Evolutionary conservation across 2,797 vertebrate genomes (phyloP).

Genomic region (Botia almorhae): DNA sequence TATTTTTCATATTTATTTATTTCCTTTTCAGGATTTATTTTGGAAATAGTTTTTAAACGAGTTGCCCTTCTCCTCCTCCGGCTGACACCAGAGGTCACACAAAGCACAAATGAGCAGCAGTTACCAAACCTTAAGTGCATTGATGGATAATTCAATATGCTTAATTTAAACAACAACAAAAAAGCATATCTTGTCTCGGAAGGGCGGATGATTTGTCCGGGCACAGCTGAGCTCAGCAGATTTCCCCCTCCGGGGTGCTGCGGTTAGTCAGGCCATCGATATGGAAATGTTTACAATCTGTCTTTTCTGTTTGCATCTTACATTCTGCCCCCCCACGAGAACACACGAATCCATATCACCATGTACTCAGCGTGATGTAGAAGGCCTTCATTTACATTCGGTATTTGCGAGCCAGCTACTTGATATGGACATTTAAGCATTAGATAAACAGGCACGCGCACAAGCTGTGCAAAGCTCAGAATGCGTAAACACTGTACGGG

Average conservation of each 20-base stretch:
- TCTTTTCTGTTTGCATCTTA: slow-evolving; percentile 24
- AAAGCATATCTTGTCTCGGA: neutral
- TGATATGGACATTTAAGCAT: slow-evolving; percentile 33
- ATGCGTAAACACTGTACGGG: neutral
- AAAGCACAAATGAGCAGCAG: neutral
- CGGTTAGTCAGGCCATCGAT: slow-evolving; percentile 65
- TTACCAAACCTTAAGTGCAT: neutral
- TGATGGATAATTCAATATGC: neutral
- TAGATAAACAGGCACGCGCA: slow-evolving; percentile 14
- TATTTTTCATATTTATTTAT: too few relatives aligned
- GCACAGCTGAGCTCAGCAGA: slow-evolving; percentile 64
- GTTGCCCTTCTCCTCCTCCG: too few relatives aligned
- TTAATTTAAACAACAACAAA: neutral
- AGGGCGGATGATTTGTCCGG: neutral
- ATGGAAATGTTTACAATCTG: slow-evolving; percentile 62
- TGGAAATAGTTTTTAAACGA: neutral
- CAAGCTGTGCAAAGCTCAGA: neutral
- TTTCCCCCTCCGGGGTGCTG: slow-evolving; percentile 49
- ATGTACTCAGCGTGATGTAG: slow-evolving; percentile 21
- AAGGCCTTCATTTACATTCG: slow-evolving; percentile 20
- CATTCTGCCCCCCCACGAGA: slow-evolving; percentile 42
- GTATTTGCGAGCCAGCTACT: slow-evolving; percentile 34
- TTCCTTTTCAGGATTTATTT: neutral
- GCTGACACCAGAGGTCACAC: neutral
- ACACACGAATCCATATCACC: slow-evolving; percentile 7